Conservation (phyloP, 1,140 invertebrate genomes). For the Solenopsis invicta region DNA sequence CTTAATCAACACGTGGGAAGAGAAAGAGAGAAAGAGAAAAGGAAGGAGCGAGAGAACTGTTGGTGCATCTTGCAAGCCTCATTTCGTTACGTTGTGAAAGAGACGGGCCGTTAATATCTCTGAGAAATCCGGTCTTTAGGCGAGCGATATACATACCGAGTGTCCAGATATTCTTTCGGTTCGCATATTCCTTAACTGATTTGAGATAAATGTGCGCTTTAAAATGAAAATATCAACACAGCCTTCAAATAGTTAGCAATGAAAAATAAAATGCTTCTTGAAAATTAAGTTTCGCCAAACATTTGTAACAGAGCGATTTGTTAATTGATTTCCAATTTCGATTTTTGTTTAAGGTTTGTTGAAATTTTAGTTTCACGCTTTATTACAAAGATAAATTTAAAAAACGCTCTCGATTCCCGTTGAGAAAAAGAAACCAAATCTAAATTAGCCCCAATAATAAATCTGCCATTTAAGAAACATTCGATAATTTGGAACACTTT, state of each 20-base stretch:
- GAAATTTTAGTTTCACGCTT: background rate
- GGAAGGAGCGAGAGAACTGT: background rate
- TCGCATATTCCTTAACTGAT: background rate
- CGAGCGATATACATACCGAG: conserved; percentile 16
- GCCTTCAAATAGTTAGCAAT: background rate
- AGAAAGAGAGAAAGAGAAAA: background rate
- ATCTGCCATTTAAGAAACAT: background rate
- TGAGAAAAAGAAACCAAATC: background rate
- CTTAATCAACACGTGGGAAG: conserved; percentile 54
- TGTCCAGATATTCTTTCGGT: background rate
- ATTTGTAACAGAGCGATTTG: background rate
- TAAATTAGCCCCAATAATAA: background rate
- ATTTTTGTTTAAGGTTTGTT: background rate
- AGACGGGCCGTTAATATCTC: conserved; percentile 22
- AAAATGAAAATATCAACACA: background rate
- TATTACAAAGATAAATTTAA: background rate
- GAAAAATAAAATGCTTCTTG: background rate
- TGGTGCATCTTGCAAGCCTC: conserved; percentile 8
- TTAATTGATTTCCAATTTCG: conserved; percentile 3
- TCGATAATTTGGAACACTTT: conserved; percentile 26
- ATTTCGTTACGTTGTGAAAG: conserved; percentile 30
- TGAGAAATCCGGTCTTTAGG: conserved; percentile 52
- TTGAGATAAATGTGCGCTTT: background rate
- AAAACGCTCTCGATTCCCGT: background rate
- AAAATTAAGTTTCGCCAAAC: background rate